A percentile compares a stretch with the other conserved stretches of the same genome.
Conservation (phyloP, 1,140 invertebrate genomes). For the Propsilocerus akamusi region DNA sequence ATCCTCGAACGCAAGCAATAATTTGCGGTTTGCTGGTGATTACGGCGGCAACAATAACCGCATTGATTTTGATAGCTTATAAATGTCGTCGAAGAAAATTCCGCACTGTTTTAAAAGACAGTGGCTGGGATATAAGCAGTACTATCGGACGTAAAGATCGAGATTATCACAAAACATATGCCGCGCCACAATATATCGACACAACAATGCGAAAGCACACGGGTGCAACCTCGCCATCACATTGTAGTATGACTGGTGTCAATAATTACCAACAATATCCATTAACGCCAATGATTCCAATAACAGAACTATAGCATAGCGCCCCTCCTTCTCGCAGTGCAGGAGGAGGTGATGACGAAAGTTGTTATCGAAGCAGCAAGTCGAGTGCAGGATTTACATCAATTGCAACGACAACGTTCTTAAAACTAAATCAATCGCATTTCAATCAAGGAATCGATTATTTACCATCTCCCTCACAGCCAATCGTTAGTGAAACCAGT, state of each 20-base stretch:
- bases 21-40: slow-evolving; percentile 51
- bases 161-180: slow-evolving; percentile 74
- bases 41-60: slow-evolving; percentile 42
- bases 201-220: slow-evolving; percentile 21
- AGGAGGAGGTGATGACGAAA: slow-evolving; percentile 15
- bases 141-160: slow-evolving; percentile 59
- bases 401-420: slow-evolving; percentile 17
- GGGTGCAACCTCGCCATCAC: slow-evolving; percentile 33
- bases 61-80: slow-evolving; percentile 51
- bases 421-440: slow-evolving; percentile 23
- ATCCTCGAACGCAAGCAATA: slow-evolving; percentile 56
- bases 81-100: slow-evolving; percentile 53
- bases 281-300: slow-evolving; percentile 42
- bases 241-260: slow-evolving; percentile 31
- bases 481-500: not conserved
- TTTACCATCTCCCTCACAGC: not conserved
- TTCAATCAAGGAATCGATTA: slow-evolving; percentile 7
- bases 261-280: slow-evolving; percentile 21
- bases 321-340: slow-evolving; percentile 22
- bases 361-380: slow-evolving; percentile 9
- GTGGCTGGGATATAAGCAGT: slow-evolving; percentile 59
- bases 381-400: slow-evolving; percentile 15
- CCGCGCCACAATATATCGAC: slow-evolving; percentile 67
- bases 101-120: slow-evolving; percentile 58
- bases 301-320: slow-evolving; percentile 86